Percentiles rank a stretch among this genome's conserved stretches.
phyloP scores from a whole-genome alignment of 2,113 vertebrate genomes.

The Equus quagga region DNA sequence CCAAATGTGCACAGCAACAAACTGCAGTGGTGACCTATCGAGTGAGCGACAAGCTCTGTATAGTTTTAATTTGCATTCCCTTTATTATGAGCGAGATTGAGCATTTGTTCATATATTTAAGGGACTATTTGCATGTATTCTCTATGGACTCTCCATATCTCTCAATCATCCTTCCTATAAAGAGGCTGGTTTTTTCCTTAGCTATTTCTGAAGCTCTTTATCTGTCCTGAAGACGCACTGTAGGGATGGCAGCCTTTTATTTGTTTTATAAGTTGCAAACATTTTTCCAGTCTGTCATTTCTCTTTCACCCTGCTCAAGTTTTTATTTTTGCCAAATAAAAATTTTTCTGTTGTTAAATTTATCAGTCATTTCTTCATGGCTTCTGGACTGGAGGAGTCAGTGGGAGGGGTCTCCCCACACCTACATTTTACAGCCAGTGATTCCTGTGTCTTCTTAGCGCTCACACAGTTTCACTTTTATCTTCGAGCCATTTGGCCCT shows the following conservation, averaged over 20 bases:
- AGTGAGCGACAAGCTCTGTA: background rate
- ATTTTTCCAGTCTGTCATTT: background rate
- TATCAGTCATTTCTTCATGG: background rate
- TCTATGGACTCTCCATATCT: background rate
- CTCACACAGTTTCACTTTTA: constrained; percentile 14
- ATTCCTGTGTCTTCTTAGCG: background rate
- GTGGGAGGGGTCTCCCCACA: constrained; percentile 35
- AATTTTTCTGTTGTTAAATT: constrained; percentile 46
- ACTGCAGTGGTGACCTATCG: background rate
- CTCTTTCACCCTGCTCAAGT: background rate
- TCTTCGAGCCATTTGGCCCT: constrained; percentile 59
- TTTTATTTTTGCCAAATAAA: constrained; percentile 51
- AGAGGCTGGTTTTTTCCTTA: background rate
- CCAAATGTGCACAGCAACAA: background rate
- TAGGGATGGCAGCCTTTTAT: background rate
- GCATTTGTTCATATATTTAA: background rate
- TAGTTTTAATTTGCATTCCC: background rate
- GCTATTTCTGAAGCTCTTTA: background rate
- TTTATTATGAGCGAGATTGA: background rate
- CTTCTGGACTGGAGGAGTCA: constrained; percentile 57
- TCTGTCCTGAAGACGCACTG: background rate
- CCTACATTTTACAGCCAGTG: background rate
- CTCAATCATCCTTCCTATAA: background rate
- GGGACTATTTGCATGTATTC: background rate
- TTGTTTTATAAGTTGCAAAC: background rate